Percentiles rank a stretch among this genome's conserved stretches.
phyloP scores from a whole-genome alignment of 30 jellyfish, hydroid and myxozoan genomes.

The Aurelia aurita complex sp. Pacific region DNA sequence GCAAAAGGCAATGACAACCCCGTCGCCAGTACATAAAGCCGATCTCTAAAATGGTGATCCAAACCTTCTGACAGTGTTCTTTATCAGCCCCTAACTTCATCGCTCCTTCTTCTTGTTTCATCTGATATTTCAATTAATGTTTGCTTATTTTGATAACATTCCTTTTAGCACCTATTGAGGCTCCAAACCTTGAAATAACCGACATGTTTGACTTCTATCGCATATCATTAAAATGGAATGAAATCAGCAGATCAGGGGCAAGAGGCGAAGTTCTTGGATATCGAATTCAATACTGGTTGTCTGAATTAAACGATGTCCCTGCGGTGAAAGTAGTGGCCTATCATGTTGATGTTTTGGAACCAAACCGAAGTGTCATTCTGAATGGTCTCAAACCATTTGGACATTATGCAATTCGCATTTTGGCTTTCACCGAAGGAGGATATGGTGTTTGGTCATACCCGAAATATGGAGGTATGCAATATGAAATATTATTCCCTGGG shows the following conservation, averaged over 20 bases:
- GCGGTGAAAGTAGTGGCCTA: neutral
- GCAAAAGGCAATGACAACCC: no score
- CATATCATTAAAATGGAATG: slow-evolving; percentile 26
- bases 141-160: neutral
- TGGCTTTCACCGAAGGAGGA: slow-evolving; percentile 56
- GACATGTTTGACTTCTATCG: slow-evolving; percentile 21
- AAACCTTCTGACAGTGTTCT: neutral
- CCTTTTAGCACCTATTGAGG: slow-evolving; percentile 24
- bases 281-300: slow-evolving; percentile 29
- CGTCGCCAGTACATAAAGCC: no score
- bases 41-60: no score
- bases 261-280: slow-evolving; percentile 57
- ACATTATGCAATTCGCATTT: slow-evolving; percentile 15
- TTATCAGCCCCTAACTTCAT: neutral
- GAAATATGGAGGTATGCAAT: slow-evolving; percentile 20
- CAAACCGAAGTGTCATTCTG: slow-evolving; percentile 16
- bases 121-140: neutral
- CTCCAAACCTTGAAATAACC: slow-evolving; percentile 30
- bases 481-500: neutral
- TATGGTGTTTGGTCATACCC: slow-evolving; percentile 27
- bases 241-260: slow-evolving; percentile 26
- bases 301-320: slow-evolving; percentile 16
- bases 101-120: neutral
- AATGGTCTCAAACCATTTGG: slow-evolving; percentile 20
- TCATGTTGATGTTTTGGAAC: slow-evolving; percentile 7